These are phyloP conservation scores for Drosophila gunungcola DNA, from an alignment of 1,140 invertebrate species.

Conservation along the genomic window DNA sequence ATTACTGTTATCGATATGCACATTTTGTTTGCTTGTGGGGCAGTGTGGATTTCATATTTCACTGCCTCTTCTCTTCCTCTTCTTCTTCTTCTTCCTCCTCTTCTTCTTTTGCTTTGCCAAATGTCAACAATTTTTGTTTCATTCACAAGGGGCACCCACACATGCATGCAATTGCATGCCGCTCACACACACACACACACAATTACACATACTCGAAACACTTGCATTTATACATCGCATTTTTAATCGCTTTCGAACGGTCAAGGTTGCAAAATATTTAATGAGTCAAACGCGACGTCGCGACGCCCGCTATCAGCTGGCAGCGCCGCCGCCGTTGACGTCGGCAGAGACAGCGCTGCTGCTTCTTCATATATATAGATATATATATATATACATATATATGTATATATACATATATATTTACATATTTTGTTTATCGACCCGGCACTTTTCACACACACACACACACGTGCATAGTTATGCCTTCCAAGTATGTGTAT, in stretches of 20 bases:
- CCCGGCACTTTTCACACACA: constrained; percentile 35
- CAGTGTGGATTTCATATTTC: constrained; percentile 1
- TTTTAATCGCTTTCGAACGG: constrained; percentile 82
- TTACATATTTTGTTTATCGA: constrained; percentile 74
- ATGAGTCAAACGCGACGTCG: constrained; percentile 74
- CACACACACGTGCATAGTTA: constrained; percentile 23
- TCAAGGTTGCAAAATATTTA: constrained; percentile 83
- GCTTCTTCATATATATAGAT: constrained; percentile 13
- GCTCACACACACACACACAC: constrained; percentile 2
- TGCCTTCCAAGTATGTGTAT: constrained; percentile 23
- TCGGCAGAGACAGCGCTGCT: constrained; percentile 19
- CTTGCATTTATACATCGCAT: constrained; percentile 30
- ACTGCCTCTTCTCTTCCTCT: neutral
- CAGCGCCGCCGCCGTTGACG: constrained; percentile 33
- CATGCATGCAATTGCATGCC: constrained; percentile 14
- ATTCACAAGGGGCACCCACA: constrained; percentile 21
- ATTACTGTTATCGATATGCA: constrained; percentile 1
- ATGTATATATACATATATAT: constrained; percentile 12
- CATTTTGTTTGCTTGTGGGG: neutral
- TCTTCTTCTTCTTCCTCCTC: neutral
- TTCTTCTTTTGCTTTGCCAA: constrained; percentile 2
- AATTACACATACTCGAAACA: constrained; percentile 16
- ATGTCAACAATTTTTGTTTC: constrained; percentile 42
- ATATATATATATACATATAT: neutral
- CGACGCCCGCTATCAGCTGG: constrained; percentile 63